Base-by-base conservation (phyloP, 2,797 vertebrate genomes). In the Rhincodon typus region DNA sequence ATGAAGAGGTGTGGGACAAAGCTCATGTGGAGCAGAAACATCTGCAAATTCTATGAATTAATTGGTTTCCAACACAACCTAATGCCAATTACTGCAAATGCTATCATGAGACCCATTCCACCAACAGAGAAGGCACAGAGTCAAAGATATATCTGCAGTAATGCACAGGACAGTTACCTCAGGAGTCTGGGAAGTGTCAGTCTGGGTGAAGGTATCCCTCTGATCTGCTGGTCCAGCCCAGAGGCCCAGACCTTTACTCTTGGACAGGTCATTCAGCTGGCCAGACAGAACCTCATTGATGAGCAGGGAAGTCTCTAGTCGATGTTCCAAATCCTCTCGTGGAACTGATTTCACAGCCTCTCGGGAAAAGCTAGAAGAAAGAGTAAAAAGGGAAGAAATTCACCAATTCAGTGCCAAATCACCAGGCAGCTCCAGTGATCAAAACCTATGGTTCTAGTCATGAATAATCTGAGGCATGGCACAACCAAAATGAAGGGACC, bases 171-270 rank as follows among this genome's bases (percentile, higher is more conserved):
- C 3, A 12, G 10, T 72, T 77, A 95, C 94, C 94, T 95, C 70
- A 0, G 46, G 94, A 0, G 94, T 70, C 70, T 95, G 94, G 15
- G 94, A 77, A 77, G 46, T 74, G 94, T 30, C 7, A 34, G 94
- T 95, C 70, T 95, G 94, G 70, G 94, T 77, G 94, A 53, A 77
- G 30, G 72, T n/a, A 70, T 95, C 94, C 70, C 94, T 74, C 94
- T 53, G 94, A 77, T 95, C 94, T 0, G 70, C 69, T 34, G 94
- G 94, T 30, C 94, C 94, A 13, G 27, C 94, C 13, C 23, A 13
- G 19, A 53, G 70, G 17, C 70, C 69, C 10, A 95, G 13, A 5
- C 42, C 94, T 46, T 95, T 95, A 46, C 94, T 95, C 94, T 53
- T 95, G 15, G 25, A 34, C 46, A 95, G 46, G 4, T 95, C 46